Conservation (phyloP, 1,140 invertebrate species). For the Bombus confusus region DNA sequence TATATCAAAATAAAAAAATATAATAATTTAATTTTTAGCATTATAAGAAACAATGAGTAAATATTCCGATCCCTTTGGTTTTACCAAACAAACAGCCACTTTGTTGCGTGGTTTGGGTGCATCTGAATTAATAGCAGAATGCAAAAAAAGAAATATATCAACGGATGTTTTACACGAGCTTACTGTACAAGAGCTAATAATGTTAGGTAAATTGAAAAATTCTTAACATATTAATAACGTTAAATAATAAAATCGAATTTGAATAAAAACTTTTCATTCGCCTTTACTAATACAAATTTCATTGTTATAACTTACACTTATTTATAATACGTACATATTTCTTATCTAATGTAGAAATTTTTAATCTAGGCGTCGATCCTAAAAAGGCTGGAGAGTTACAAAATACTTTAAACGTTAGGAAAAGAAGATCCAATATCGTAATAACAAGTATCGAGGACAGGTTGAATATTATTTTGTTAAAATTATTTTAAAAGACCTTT, state of each 20-base stretch:
- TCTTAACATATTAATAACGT: neutral
- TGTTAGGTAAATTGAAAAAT: constrained; percentile 25
- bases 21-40: neutral
- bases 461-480: neutral
- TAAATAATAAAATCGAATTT: neutral
- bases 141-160: constrained; percentile 50
- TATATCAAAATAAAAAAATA: neutral
- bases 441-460: constrained; percentile 9
- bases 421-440: neutral
- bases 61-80: constrained; percentile 21
- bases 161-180: constrained; percentile 43
- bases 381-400: constrained; percentile 25
- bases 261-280: neutral
- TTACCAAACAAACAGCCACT: constrained; percentile 45
- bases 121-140: constrained; percentile 43
- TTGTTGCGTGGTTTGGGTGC: constrained; percentile 46
- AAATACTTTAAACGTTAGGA: constrained; percentile 8
- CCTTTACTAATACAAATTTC: neutral
- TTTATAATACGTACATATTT: neutral
- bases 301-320: neutral
- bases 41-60: constrained; percentile 4
- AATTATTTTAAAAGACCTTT: neutral
- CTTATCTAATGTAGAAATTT: neutral
- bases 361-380: neutral
- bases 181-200: constrained; percentile 38